A percentile compares a stretch with the other conserved stretches of the same genome.
Conservation (phyloP, 2,888 invertebrate species). For the Hirudinaria manillensis region DNA sequence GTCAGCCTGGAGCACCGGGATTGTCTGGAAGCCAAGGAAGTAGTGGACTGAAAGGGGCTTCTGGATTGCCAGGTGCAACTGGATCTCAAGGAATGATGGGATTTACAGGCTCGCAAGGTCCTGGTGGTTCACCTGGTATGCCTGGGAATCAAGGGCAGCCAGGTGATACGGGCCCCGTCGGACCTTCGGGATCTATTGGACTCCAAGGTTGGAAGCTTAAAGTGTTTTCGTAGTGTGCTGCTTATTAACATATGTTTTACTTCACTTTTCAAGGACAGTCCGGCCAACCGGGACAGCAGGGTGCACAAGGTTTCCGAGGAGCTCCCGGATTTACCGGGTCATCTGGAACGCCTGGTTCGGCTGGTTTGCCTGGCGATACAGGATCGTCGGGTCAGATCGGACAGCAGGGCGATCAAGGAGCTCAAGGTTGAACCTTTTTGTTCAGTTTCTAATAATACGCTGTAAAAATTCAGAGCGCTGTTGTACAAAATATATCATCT, state of each 20-base stretch:
- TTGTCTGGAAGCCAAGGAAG: constrained; percentile 27
- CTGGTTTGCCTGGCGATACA: constrained; percentile 31
- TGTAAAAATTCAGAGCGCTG: background rate
- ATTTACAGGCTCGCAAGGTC: constrained; percentile 48
- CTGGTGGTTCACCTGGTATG: constrained; percentile 26
- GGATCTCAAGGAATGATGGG: constrained; percentile 26
- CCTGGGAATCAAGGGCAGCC: constrained; percentile 24
- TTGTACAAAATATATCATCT: background rate
- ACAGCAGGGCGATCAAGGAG: constrained; percentile 25
- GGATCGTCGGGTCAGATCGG: constrained; percentile 32
- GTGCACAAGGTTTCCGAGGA: constrained; percentile 26
- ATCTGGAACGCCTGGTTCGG: constrained; percentile 26
- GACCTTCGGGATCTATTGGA: constrained; percentile 29
- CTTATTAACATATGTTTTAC: background rate
- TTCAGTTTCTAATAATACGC: background rate
- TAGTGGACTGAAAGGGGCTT: constrained; percentile 30
- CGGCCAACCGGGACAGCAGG: constrained; percentile 12
- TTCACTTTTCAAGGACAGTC: background rate
- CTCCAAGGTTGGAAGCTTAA: constrained; percentile 8
- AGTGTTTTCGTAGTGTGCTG: background rate
- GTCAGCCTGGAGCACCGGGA: constrained; percentile 36
- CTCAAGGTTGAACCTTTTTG: constrained; percentile 19
- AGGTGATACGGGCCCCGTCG: constrained; percentile 22
- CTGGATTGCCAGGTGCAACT: constrained; percentile 33
- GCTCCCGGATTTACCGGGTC: constrained; percentile 21